Conservation (phyloP, 2,113 vertebrate species). For the Pseudonaja textilis region DNA sequence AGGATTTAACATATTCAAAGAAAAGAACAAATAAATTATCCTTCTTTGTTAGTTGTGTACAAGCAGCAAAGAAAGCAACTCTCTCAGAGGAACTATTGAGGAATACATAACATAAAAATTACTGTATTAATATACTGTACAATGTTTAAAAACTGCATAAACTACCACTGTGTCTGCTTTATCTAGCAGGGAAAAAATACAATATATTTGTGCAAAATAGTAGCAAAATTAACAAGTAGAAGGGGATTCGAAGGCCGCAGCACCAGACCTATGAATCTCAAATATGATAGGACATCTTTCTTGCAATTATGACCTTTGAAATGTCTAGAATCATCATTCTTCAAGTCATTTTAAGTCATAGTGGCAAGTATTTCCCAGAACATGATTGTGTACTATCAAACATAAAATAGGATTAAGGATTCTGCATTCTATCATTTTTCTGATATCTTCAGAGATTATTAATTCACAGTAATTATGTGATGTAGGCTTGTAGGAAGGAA, state of each 20-base stretch:
- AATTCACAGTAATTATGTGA: background rate
- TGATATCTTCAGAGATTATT: background rate
- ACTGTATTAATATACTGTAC: background rate
- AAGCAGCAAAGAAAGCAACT: background rate
- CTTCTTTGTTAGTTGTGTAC: background rate
- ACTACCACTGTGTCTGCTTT: background rate
- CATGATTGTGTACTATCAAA: background rate
- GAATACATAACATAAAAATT: background rate
- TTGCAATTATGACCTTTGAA: background rate
- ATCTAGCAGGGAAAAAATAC: background rate
- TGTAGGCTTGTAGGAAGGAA: background rate
- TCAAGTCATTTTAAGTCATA: background rate
- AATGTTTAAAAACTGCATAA: background rate
- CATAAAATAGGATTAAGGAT: accelerated
- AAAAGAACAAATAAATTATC: background rate
- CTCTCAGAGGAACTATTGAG: background rate
- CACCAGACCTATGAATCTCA: background rate
- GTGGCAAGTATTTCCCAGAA: background rate
- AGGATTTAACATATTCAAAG: background rate
- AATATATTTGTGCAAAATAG: background rate
- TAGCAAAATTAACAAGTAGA: background rate
- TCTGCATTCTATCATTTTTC: background rate
- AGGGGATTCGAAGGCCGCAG: background rate
- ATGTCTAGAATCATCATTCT: background rate
- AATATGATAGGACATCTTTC: too few species aligned